These are phyloP conservation scores for Elmis aenea DNA, from an alignment of 2,888 invertebrate species.

Conservation along the genomic window DNA sequence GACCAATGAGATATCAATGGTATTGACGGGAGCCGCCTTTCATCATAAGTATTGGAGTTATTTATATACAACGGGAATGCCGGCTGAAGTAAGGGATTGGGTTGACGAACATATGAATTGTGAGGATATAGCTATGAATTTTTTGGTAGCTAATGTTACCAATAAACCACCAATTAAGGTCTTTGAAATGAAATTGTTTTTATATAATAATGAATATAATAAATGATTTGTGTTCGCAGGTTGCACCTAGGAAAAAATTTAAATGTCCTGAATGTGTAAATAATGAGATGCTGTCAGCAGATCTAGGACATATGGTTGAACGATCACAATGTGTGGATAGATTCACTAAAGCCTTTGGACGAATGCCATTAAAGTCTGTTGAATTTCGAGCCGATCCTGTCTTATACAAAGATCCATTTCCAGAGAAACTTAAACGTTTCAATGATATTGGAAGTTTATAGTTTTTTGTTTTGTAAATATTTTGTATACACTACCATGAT, in stretches of 20 bases:
- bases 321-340: constrained; percentile 84
- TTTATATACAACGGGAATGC: constrained; percentile 87
- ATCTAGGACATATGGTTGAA: constrained; percentile 88
- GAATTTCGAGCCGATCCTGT: constrained; percentile 96
- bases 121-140: constrained; percentile 98
- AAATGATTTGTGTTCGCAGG: no score
- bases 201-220: background rate
- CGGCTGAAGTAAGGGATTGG: constrained; percentile 77
- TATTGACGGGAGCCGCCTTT: constrained; percentile 92
- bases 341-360: constrained; percentile 70
- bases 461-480: constrained; percentile 1
- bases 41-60: constrained; percentile 96
- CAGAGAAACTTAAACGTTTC: constrained; percentile 81
- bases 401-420: constrained; percentile 79
- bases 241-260: constrained; percentile 93
- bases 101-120: constrained; percentile 96
- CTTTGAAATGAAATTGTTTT: constrained; percentile 17
- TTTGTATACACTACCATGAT: no score
- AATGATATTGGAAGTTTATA: constrained; percentile 86
- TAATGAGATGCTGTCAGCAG: constrained; percentile 90
- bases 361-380: constrained; percentile 81
- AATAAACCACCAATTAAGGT: constrained; percentile 92
- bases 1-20: constrained; percentile 96
- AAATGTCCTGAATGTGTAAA: constrained; percentile 93
- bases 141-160: constrained; percentile 87